Base-by-base conservation (phyloP, 2,888 invertebrate species). In the Epinotia ramella region DNA sequence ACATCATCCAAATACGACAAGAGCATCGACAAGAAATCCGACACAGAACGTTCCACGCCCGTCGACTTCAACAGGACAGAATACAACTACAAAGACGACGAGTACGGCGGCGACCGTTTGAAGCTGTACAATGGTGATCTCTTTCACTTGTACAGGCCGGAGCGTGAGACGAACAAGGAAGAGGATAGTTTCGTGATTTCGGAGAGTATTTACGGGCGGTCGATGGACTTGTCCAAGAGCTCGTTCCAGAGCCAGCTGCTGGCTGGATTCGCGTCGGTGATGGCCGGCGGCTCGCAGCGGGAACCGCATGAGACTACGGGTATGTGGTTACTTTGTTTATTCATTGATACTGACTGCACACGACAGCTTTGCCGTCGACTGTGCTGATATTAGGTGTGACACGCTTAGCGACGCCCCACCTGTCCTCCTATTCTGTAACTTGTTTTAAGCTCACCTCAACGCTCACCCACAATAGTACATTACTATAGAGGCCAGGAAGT, bases 211-310 rank as follows among this genome's bases (percentile, higher is more conserved):
- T 94, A 94, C 73, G 91, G 91, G 0, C 84, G 94, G 66, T 91
- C 93, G 20, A 91, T 94, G 91, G 92, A 94, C 79, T 78, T 94
- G 70, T 87, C 92, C 5, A 94, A 94, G 82, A 88, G 82, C 46
- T 88, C 94, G 0, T 92, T 95, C 73, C 94, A 93, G 80, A 90
- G 92, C 0, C 94, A 94, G 77, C 78, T 94, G 62, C 79, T 94
- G 68, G 94, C 93, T 49, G 93, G 93, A 0, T 93, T 94, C 76
- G 90, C 93, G 0, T 91, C 94, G 0, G 93, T 92, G 1, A 94
- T 94, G 76, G 93, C 93, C 57, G 91, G 93, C 2, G 89, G 80
- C 40, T 86, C 92, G 20, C 94, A 91, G 76, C 86, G 93, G 44
- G 92, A 92, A 11, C 71, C 88, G 0, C 92, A 91, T 57, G 94